Conservation (phyloP, 2,797 vertebrate species). For the Dermochelys coriacea region DNA sequence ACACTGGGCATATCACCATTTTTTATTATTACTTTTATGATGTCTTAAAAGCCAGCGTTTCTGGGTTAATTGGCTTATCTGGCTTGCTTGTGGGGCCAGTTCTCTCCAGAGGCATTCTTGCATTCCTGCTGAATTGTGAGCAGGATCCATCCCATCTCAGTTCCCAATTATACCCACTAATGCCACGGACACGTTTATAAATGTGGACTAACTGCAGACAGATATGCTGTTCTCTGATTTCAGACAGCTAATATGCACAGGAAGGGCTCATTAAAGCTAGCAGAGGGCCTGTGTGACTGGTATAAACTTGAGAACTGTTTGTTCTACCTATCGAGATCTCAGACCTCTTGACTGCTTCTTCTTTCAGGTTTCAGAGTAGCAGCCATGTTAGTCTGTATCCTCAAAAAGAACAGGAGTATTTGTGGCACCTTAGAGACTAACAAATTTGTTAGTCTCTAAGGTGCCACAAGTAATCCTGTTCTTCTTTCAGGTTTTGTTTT, state of each 20-base stretch:
- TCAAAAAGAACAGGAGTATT: too few relatives aligned
- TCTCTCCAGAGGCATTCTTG: not conserved
- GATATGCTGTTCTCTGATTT: not conserved
- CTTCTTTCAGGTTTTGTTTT: not conserved
- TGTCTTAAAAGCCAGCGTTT: not conserved
- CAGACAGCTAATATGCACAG: not conserved
- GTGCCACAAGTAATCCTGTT: too few relatives aligned
- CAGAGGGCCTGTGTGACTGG: not conserved
- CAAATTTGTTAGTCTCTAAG: too few relatives aligned
- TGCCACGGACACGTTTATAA: not conserved
- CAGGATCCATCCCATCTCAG: not conserved
- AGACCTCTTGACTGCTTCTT: not conserved
- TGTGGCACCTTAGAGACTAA: too few relatives aligned
- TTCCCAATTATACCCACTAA: not conserved
- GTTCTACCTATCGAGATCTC: not conserved
- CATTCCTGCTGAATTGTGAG: not conserved
- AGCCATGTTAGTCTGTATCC: too few relatives aligned
- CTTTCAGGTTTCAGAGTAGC: not conserved
- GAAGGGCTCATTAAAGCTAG: not conserved
- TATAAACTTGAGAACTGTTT: not conserved
- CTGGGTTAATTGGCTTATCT: not conserved
- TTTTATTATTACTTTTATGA: not conserved
- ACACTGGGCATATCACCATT: not conserved
- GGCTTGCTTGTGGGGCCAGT: not conserved
- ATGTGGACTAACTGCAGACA: not conserved